A percentile compares a stretch with the other conserved stretches of the same genome.
These are phyloP conservation scores for Pluvianellus socialis DNA, from an alignment of 2,113 vertebrate genomes.

Conservation along the genomic window DNA sequence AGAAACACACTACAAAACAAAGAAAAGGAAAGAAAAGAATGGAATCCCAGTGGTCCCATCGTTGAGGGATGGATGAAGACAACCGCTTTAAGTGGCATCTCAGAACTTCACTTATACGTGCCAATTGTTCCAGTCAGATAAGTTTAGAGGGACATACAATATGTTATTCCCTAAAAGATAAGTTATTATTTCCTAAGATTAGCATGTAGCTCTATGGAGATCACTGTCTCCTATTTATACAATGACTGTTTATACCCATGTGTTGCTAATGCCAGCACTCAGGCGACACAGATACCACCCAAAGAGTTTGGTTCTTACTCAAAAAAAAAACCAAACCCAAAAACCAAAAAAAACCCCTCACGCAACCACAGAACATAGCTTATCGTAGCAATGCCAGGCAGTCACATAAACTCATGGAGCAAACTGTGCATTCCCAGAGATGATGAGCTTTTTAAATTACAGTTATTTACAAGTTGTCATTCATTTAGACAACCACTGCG, in stretches of 20 bases:
- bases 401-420: not conserved
- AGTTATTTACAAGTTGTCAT: not conserved
- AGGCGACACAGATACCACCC: not conserved
- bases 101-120: not conserved
- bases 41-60: not conserved
- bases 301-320: not conserved
- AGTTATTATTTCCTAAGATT: not conserved
- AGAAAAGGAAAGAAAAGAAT: not conserved
- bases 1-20: not conserved
- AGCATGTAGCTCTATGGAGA: not conserved
- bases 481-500: not conserved
- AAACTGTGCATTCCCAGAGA: not conserved
- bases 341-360: not conserved
- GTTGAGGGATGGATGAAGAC: not conserved
- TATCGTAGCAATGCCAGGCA: not conserved
- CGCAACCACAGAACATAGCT: not conserved
- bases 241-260: not conserved
- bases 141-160: not conserved
- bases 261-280: not conserved
- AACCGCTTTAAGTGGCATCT: not conserved
- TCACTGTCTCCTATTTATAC: not conserved
- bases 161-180: not conserved
- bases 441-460: not conserved
- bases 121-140: not conserved
- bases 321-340: not conserved